Conservation (phyloP, 2,888 invertebrate species). For the Caprella mutica region DNA sequence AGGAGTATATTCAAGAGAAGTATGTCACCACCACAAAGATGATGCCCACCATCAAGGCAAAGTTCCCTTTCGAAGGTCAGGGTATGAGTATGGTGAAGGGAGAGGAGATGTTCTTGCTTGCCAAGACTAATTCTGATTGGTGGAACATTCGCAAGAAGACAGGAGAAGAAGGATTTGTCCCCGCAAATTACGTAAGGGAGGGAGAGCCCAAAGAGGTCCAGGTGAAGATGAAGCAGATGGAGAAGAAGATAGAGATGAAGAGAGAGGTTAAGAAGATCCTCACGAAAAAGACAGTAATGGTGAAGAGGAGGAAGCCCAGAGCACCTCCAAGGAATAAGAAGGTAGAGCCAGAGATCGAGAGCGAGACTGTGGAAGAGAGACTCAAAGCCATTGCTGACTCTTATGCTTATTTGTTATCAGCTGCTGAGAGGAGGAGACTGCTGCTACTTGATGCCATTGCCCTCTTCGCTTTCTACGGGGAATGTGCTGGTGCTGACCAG, state of each 20-base stretch:
- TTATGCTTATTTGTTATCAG: constrained; percentile 57
- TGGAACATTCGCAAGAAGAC: constrained; percentile 93
- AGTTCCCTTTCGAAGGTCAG: constrained; percentile 84
- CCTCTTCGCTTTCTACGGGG: constrained; percentile 83
- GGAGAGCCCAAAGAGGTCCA: constrained; percentile 74
- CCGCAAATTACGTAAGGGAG: constrained; percentile 90
- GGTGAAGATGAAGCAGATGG: constrained; percentile 71
- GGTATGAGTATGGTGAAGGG: constrained; percentile 85
- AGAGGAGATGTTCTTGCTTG: constrained; percentile 81
- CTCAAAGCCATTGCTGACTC: constrained; percentile 67
- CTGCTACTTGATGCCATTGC: constrained; percentile 84
- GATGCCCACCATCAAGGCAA: constrained; percentile 64
- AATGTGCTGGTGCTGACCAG: constrained; percentile 93
- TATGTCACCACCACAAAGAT: constrained; percentile 76
- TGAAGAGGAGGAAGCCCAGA: constrained; percentile 46
- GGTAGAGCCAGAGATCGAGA: constrained; percentile 46
- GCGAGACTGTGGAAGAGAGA: constrained; percentile 66
- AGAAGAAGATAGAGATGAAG: constrained; percentile 69
- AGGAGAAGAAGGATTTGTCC: constrained; percentile 90
- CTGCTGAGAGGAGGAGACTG: constrained; percentile 56
- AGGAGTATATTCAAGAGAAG: constrained; percentile 69
- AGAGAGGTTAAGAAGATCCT: constrained; percentile 72
- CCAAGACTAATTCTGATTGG: constrained; percentile 95
- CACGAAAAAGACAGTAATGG: constrained; percentile 75
- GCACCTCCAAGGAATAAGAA: constrained; percentile 28